Evolutionary conservation across 2,888 invertebrate genomes (phyloP), one percentile per base, ranked within the genome.

Genomic region (Phyllotreta cruciferae): DNA sequence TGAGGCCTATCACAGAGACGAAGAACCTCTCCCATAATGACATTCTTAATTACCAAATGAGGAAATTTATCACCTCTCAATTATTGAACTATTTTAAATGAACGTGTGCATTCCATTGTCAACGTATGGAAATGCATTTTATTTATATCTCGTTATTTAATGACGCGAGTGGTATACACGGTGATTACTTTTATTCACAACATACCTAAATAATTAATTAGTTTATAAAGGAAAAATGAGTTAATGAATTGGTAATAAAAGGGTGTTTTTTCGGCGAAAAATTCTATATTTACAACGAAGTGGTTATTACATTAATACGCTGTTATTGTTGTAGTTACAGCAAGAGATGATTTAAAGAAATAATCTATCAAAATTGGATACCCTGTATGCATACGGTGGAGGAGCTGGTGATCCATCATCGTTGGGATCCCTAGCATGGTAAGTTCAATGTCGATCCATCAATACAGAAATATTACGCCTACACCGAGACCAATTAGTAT

Each of bases 391-490:
- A n/a, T 68, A 58, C 66, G 69, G 67, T 64, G 64, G 62, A 44
- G 66, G 60, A 70, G 70, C 50, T 60, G 66, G 66, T 70, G 71
- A 73, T 73, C 73, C 67, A 73, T 73, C 73, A 73, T 71, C 63
- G 68, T 63, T 68, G 68, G 72, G 72, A 73, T 71, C 69, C 70
- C 71, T 68, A 70, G 71, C 73, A 73, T 68, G 66, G 66, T 68
- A 63, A 61, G 65, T 60, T 71, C 71, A 70, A 64, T 70, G 74
- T 74, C 77, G 75, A 78, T 78, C 78, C 76, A 78, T 78, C 78
- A 78, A 76, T 76, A 76, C 69, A 63, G 60, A 69, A 60, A 75
- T 76, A 77, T 78, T 76, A 76, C n/a, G 73, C 73, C 73, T 75
- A 77, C 77, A 77, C 67, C 67, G 71, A 66, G 71, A 71, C 74